Evolutionary conservation across 2,113 vertebrate genomes (phyloP).

Genomic region (Pachycephala philippinensis): DNA sequence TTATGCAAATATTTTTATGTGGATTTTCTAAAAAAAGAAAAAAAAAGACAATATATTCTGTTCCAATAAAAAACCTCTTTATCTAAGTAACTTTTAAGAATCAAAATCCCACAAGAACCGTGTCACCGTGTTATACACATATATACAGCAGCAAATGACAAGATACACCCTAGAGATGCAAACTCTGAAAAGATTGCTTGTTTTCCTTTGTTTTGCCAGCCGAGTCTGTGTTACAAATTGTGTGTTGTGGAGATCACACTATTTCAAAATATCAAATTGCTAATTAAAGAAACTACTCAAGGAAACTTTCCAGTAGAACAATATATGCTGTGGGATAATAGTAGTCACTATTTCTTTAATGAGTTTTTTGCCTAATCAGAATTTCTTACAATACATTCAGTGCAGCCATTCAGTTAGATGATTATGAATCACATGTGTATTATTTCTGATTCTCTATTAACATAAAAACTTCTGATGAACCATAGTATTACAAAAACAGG

Average conservation of each 20-base stretch:
- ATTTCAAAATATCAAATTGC: constrained; percentile 60
- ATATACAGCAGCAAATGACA: constrained; percentile 35
- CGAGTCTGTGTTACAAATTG: constrained; percentile 39
- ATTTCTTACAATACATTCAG: constrained; percentile 27
- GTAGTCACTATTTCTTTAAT: constrained; percentile 63
- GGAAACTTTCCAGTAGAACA: constrained; percentile 57
- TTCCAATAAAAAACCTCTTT: not conserved
- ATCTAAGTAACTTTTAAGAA: constrained; percentile 29
- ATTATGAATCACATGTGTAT: constrained; percentile 67
- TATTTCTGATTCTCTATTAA: constrained; percentile 47
- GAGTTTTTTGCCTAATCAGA: constrained; percentile 43
- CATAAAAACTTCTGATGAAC: constrained; percentile 58
- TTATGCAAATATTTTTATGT: constrained; percentile 41
- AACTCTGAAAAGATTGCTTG: constrained; percentile 43
- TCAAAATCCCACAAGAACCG: constrained; percentile 33
- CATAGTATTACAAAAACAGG: constrained; percentile 33
- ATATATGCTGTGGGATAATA: constrained; percentile 61
- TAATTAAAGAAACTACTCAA: constrained; percentile 57
- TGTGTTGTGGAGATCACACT: constrained; percentile 32
- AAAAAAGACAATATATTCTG: not conserved
- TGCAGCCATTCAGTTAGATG: constrained; percentile 52
- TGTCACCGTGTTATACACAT: not conserved
- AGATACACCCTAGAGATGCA: constrained; percentile 41
- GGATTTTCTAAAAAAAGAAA: not conserved
- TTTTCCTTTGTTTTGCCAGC: constrained; percentile 41